Evolutionary conservation across 1,140 invertebrate species (phyloP).

Genomic region (Euura lappo): DNA sequence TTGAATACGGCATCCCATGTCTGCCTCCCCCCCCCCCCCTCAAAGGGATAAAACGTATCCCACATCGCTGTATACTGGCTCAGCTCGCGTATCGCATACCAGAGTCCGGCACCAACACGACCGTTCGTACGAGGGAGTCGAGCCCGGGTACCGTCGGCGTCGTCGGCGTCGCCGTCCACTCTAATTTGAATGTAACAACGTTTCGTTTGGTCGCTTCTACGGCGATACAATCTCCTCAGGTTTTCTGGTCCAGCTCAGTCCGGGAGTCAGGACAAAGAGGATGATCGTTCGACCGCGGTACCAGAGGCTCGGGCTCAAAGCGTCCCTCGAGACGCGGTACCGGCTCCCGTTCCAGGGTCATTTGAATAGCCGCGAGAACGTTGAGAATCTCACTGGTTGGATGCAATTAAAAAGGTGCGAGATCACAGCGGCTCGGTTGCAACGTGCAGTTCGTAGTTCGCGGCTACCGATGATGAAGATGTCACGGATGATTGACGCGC

Average conservation of each 20-base stretch:
- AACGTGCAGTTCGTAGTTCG: constrained; percentile 28
- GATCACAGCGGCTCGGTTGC: background rate
- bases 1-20: constrained; percentile 47
- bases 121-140: constrained; percentile 22
- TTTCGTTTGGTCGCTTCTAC: constrained; percentile 54
- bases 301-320: background rate
- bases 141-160: constrained; percentile 29
- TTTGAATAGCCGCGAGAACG: no score
- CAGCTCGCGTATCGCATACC: constrained; percentile 31
- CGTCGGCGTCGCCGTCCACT: constrained; percentile 57
- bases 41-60: constrained; percentile 21
- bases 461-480: constrained; percentile 48
- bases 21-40: constrained; percentile 14
- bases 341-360: no score
- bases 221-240: constrained; percentile 56
- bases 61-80: constrained; percentile 28
- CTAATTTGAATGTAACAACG: constrained; percentile 64
- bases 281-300: constrained; percentile 4
- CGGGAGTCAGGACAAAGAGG: background rate
- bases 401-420: background rate
- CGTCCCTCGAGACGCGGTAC: no score
- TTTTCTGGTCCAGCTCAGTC: background rate
- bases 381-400: background rate
- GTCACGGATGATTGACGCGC: constrained; percentile 53
- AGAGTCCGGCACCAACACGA: background rate